These are phyloP conservation scores for Kradibia gibbosae DNA, from an alignment of 1,140 invertebrate genomes.

Conservation along the genomic window DNA sequence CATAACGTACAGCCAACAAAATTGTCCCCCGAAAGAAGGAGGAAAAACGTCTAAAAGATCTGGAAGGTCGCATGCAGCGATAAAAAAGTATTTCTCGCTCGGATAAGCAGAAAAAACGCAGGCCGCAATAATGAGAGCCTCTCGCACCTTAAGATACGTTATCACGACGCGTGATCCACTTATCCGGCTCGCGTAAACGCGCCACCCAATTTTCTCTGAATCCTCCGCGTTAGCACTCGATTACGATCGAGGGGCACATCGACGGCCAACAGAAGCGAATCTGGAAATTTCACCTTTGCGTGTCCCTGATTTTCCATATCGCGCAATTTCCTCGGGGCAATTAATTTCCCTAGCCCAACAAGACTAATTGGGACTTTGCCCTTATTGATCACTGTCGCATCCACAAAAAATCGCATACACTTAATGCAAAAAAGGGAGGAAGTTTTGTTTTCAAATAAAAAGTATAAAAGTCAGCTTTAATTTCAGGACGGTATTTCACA, in stretches of 20 bases:
- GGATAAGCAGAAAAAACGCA: background rate
- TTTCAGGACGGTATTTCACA: too few relatives aligned
- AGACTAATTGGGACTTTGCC: background rate
- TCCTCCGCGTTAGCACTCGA: background rate
- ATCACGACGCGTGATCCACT: constrained; percentile 58
- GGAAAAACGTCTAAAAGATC: too few relatives aligned
- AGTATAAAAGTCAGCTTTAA: too few relatives aligned
- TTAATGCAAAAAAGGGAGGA: too few relatives aligned
- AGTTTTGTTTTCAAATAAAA: too few relatives aligned
- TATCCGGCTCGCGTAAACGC: constrained; percentile 52
- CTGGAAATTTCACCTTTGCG: background rate
- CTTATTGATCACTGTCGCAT: background rate
- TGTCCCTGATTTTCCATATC: background rate
- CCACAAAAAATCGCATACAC: too few relatives aligned
- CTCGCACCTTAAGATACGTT: constrained; percentile 22
- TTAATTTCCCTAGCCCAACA: background rate
- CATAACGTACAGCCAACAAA: too few relatives aligned
- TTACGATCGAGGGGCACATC: too few relatives aligned
- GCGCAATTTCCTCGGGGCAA: background rate
- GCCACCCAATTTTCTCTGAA: constrained; percentile 52
- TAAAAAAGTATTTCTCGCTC: too few relatives aligned
- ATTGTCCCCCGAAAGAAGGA: too few relatives aligned
- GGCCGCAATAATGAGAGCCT: background rate
- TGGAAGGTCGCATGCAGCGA: too few relatives aligned
- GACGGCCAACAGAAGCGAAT: background rate